These are phyloP conservation scores for Nannobrachium achirus DNA, from an alignment of 2,113 vertebrate genomes.

Conservation along the genomic window DNA sequence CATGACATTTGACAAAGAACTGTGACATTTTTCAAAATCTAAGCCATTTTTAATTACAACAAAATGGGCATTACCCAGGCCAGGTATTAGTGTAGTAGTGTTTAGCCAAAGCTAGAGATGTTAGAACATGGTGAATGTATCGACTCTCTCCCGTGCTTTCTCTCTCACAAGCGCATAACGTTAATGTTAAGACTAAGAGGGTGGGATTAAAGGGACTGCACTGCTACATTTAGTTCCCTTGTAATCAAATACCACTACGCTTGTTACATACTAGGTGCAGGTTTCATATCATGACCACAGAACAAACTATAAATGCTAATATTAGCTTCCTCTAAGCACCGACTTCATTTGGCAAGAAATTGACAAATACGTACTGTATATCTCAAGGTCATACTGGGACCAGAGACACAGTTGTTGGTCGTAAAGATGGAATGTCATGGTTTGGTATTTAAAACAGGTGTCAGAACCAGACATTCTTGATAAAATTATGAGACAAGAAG, in stretches of 20 bases:
- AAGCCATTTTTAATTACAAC: too few species aligned
- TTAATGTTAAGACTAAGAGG: too few species aligned
- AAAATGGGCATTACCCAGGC: too few species aligned
- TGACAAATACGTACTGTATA: not conserved
- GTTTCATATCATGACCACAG: slow-evolving; percentile 42
- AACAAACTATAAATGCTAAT: slow-evolving; percentile 35
- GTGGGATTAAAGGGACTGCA: too few species aligned
- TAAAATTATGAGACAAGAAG: not conserved
- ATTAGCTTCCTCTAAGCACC: slow-evolving; percentile 28
- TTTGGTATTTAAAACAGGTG: not conserved
- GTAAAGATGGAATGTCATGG: not conserved
- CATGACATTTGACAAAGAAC: too few species aligned
- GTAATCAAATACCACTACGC: slow-evolving; percentile 71
- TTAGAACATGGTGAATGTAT: too few species aligned
- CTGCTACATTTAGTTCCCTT: slow-evolving; percentile 71
- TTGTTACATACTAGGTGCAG: slow-evolving; percentile 53
- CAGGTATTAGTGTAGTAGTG: too few species aligned
- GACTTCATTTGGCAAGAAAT: not conserved
- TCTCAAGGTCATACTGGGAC: not conserved
- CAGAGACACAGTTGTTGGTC: not conserved
- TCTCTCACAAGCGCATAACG: too few species aligned
- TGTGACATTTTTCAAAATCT: too few species aligned
- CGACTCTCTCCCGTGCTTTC: too few species aligned
- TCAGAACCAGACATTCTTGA: too few species aligned
- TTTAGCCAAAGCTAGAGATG: too few species aligned